phyloP scores from a whole-genome alignment of 1,140 invertebrate genomes.

The Diachasmimorpha longicaudata region DNA sequence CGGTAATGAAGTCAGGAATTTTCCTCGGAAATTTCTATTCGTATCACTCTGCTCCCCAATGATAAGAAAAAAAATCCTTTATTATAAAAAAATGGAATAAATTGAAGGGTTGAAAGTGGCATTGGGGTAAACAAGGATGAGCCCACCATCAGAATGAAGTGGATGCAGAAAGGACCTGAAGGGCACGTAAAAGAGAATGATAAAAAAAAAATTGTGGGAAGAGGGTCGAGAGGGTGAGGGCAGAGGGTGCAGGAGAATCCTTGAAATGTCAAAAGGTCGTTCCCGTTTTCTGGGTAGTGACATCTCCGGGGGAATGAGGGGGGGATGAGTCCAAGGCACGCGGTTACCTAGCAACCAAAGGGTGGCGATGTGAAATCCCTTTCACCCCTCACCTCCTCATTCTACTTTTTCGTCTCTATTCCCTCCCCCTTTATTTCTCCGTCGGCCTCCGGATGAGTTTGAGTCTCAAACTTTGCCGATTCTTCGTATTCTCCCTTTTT shows the following conservation, averaged over 20 bases:
- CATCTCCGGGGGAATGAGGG: conserved; percentile 9
- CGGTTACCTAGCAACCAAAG: conserved; percentile 33
- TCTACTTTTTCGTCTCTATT: neutral
- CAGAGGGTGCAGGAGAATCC: neutral
- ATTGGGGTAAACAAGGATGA: neutral
- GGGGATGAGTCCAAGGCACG: conserved; percentile 20
- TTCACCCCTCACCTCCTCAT: neutral
- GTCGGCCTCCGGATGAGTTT: neutral
- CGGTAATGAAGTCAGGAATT: too few species aligned
- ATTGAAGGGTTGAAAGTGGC: conserved; percentile 5
- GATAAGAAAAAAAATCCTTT: too few species aligned
- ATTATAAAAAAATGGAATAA: neutral
- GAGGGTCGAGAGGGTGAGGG: neutral
- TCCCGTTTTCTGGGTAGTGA: conserved; percentile 28
- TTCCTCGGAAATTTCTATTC: too few species aligned
- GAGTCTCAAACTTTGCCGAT: neutral
- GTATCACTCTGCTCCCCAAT: too few species aligned
- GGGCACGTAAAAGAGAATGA: neutral
- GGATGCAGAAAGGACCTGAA: neutral
- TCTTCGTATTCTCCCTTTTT: neutral
- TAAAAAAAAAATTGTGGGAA: neutral
- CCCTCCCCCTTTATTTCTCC: neutral
- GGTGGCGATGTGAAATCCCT: conserved; percentile 13
- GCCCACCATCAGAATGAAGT: neutral
- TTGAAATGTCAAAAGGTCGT: conserved; percentile 45